These are phyloP conservation scores for Smutsia temminckii DNA, from an alignment of 2,797 vertebrate genomes.

Conservation along the genomic window DNA sequence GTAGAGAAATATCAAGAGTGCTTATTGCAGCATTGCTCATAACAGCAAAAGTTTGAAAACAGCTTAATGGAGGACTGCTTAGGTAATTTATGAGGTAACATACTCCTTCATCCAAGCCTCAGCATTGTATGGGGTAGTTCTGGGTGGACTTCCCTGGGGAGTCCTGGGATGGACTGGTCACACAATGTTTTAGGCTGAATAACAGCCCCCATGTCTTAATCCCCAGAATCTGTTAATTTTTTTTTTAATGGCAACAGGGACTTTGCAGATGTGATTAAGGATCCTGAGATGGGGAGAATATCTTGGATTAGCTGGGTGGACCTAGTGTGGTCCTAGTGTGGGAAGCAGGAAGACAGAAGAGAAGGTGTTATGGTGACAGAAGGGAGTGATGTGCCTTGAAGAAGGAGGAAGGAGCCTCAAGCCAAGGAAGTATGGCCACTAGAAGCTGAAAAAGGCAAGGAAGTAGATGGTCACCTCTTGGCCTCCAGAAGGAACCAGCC, in stretches of 20 bases:
- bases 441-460: not conserved
- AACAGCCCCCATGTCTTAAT: not conserved
- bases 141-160: not conserved
- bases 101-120: not conserved
- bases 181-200: not conserved
- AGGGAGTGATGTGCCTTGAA: not conserved
- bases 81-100: not conserved
- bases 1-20: not conserved
- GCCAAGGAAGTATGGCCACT: not conserved
- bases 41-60: not conserved
- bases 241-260: not conserved
- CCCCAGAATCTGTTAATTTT: not conserved
- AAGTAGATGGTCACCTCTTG: not conserved
- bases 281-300: not conserved
- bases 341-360: not conserved
- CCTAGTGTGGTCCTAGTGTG: not conserved
- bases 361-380: not conserved
- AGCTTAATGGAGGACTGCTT: not conserved
- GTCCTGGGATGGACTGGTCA: not conserved
- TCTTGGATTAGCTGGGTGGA: not conserved
- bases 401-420: not conserved
- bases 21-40: not conserved
- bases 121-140: not conserved
- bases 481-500: not conserved
- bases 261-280: not conserved